Evolutionary conservation across 2,797 vertebrate species (phyloP), one percentile per base, ranked within the genome.

Genomic region (Heteromormyrus szaboi): DNA sequence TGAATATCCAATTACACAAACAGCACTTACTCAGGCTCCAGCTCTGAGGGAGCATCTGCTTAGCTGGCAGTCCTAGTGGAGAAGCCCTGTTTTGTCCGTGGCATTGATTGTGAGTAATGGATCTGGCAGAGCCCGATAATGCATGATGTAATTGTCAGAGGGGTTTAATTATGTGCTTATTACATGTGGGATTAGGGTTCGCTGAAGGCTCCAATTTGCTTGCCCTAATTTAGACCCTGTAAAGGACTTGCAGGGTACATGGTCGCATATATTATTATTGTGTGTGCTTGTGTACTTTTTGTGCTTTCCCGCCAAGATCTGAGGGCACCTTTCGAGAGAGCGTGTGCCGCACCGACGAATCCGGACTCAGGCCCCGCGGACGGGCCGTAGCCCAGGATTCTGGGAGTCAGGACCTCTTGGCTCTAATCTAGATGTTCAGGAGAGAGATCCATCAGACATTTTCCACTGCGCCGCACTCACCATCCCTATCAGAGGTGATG

Each of bases 141-240:
- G 95, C 91, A 96, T 97, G 97, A 98, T 96, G 97, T 95, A 97
- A 98, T 96, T 96, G 96, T 97, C 97, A 97, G 95, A 96, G 96
- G 96, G 94, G 93, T 96, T 97, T 97, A 96, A 97, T 97, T 96
- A 96, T 95, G 95, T 94, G 94, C 94, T 94, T 94, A 94, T 96
- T 95, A 94, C 95, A 95, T 88, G 92, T 94, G 95, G 95, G 94
- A 94, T 93, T 92, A 90, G 88, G 89, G 81, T 90, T 65, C 85
- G 62, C 79, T 90, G 91, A 6, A 88, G 93, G 91, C 94, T 96
- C 95, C 90, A 93, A 91, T 89, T 94, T 90, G 19, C 92, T 94
- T 93, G 91, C 90, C 91, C 91, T 92, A 92, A 93, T 93, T 94
- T 90, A 91, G 90, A 91, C 92, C 90, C 89, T 88, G 88, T 37